These are phyloP conservation scores for Cladopsammia gracilis DNA, from an alignment of 64 coral and sea anemone species.

Conservation along the genomic window DNA sequence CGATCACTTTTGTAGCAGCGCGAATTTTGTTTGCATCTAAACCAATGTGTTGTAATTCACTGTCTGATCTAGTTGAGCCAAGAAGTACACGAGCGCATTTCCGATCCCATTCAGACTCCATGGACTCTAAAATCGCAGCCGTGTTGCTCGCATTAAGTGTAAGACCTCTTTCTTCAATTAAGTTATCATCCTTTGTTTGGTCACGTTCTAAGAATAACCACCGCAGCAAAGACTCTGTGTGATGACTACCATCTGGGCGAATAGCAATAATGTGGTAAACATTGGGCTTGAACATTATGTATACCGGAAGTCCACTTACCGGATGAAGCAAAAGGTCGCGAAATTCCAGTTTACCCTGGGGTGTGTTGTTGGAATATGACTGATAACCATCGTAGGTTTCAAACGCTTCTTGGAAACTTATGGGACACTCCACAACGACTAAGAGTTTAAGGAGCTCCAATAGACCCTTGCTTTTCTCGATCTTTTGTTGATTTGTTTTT, in stretches of 20 bases:
- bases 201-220: no score
- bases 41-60: slow-evolving; percentile 51
- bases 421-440: slow-evolving; percentile 44
- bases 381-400: slow-evolving; percentile 58
- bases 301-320: slow-evolving; percentile 34
- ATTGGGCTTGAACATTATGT: slow-evolving; percentile 42
- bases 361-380: slow-evolving; percentile 27
- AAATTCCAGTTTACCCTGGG: slow-evolving; percentile 51
- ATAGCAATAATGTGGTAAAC: slow-evolving; percentile 17
- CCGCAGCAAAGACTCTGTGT: no score
- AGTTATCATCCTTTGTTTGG: no score
- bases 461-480: slow-evolving; percentile 43
- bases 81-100: slow-evolving; percentile 55
- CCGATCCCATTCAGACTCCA: slow-evolving; percentile 76
- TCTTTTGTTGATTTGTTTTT: slow-evolving; percentile 32
- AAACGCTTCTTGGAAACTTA: slow-evolving; percentile 48
- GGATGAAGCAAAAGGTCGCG: slow-evolving; percentile 51
- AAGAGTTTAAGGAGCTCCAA: slow-evolving; percentile 47
- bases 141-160: no score
- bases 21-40: background rate
- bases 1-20: background rate
- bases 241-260: background rate
- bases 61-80: slow-evolving; percentile 43
- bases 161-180: no score
- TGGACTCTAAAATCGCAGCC: slow-evolving; percentile 33